Conservation (phyloP, 2,113 vertebrate species). For the Vanacampus margaritifer region DNA sequence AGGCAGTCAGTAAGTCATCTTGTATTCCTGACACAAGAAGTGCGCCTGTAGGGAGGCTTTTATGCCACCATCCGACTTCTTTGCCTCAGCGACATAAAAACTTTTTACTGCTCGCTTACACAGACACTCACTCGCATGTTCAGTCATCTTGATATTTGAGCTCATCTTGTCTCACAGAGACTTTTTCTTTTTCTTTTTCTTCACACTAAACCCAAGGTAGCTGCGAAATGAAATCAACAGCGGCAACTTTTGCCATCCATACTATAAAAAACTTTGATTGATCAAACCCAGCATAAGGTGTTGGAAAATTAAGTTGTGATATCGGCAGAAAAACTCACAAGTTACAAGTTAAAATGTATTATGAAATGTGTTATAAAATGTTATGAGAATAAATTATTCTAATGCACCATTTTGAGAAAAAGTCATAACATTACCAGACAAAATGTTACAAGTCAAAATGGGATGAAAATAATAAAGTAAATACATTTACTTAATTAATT, state of each 20-base stretch:
- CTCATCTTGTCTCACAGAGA: neutral
- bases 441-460: too few species aligned
- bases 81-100: neutral
- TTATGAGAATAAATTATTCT: too few species aligned
- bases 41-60: neutral
- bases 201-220: neutral
- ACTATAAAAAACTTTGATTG: neutral
- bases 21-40: neutral
- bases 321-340: neutral
- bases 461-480: too few species aligned
- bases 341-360: neutral
- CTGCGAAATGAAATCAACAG: neutral
- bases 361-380: too few species aligned
- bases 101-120: neutral
- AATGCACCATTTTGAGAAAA: too few species aligned
- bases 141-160: neutral
- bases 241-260: neutral
- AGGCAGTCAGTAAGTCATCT: neutral
- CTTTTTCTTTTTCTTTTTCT: neutral
- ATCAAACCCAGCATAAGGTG: neutral
- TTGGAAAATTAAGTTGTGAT: too few species aligned
- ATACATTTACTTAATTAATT: too few species aligned
- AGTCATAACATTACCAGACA: too few species aligned
- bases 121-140: neutral
- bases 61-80: neutral